phyloP scores from a whole-genome alignment of 2,797 vertebrate species.

The Zalophus californianus region DNA sequence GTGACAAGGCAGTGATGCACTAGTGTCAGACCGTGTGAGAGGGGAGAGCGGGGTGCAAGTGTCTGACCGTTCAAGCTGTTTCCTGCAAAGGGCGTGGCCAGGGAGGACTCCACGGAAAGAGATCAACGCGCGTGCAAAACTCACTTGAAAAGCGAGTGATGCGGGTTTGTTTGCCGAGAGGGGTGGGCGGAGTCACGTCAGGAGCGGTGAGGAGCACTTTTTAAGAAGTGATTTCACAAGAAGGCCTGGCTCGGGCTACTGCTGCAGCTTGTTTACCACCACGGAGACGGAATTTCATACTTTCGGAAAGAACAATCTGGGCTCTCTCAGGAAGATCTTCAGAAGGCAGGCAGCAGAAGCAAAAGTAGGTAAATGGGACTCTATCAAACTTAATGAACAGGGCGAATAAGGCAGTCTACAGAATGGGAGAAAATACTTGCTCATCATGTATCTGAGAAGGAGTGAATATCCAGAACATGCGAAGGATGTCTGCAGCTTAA shows the following conservation, averaged over 20 bases:
- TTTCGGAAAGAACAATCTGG: background rate
- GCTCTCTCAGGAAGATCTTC: background rate
- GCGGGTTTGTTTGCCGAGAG: too few species aligned
- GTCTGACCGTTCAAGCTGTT: accelerated
- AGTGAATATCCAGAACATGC: accelerated
- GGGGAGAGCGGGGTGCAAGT: accelerated
- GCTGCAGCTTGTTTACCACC: background rate
- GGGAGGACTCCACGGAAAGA: background rate
- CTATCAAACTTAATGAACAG: accelerated
- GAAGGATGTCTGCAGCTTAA: background rate
- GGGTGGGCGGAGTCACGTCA: accelerated
- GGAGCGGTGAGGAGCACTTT: accelerated
- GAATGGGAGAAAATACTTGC: accelerated
- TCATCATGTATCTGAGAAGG: accelerated
- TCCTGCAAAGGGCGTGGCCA: background rate
- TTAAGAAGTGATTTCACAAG: background rate
- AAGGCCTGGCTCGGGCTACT: accelerated
- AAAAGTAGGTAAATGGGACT: accelerated
- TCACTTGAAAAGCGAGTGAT: accelerated
- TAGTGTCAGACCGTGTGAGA: accelerated
- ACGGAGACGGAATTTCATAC: accelerated
- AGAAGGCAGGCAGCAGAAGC: background rate
- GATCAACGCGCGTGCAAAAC: accelerated
- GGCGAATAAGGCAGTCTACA: accelerated
- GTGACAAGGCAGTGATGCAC: accelerated